These are phyloP conservation scores for Augiades crinisus DNA, from an alignment of 2,888 invertebrate species.

Conservation along the genomic window DNA sequence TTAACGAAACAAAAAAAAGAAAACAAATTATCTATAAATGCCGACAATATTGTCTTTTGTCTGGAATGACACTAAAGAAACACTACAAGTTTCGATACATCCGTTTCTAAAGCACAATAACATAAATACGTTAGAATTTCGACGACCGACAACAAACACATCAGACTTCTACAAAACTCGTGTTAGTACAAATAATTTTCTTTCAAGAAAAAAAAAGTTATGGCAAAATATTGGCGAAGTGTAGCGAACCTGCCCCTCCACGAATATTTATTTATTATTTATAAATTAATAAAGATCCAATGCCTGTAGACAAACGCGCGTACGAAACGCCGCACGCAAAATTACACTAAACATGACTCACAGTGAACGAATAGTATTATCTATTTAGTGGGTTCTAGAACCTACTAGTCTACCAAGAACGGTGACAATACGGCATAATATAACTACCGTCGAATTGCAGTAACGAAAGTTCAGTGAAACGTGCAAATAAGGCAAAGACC, in stretches of 20 bases:
- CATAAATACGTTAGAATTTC: conserved; percentile 64
- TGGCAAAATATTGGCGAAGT: conserved; percentile 79
- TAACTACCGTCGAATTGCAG: background rate
- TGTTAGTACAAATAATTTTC: conserved; percentile 60
- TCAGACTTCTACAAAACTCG: conserved; percentile 52
- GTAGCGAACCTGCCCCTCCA: conserved; percentile 54
- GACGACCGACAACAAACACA: conserved; percentile 51
- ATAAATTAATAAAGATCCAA: conserved; percentile 52
- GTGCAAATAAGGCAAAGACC: background rate
- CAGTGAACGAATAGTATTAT: conserved; percentile 31
- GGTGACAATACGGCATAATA: background rate
- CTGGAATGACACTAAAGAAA: conserved; percentile 75
- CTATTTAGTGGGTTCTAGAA: background rate
- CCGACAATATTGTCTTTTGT: conserved; percentile 79
- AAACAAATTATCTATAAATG: conserved; percentile 76
- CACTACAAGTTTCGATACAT: conserved; percentile 50
- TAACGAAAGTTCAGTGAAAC: conserved; percentile 2
- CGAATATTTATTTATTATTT: conserved; percentile 50
- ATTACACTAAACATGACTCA: conserved; percentile 44
- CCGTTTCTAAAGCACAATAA: conserved; percentile 44
- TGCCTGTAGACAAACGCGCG: conserved; percentile 47
- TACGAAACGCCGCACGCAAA: conserved; percentile 47
- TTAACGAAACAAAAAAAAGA: conserved; percentile 32
- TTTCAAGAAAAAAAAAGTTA: conserved; percentile 61
- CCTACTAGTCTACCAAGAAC: background rate